Percentiles rank a stretch among this genome's conserved stretches.
These are phyloP conservation scores for Aptenodytes forsteri DNA, from an alignment of 2,113 vertebrate genomes.

Conservation along the genomic window DNA sequence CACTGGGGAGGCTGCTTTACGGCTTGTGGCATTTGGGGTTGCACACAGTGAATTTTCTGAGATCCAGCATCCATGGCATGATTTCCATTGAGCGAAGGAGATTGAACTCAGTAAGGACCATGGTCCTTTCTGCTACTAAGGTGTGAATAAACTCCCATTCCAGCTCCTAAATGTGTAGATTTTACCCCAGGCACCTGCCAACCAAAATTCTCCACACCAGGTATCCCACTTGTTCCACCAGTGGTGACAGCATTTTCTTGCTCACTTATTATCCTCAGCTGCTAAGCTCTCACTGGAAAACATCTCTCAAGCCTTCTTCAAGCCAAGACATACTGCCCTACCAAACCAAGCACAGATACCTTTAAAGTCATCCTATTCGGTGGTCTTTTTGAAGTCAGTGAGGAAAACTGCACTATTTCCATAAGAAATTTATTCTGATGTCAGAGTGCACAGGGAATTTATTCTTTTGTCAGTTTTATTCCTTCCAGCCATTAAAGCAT, in stretches of 20 bases:
- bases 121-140: accelerated
- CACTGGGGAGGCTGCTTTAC: background rate
- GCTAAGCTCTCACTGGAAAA: background rate
- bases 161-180: background rate
- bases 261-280: background rate
- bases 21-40: background rate
- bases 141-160: background rate
- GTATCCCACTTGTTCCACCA: background rate
- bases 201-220: background rate
- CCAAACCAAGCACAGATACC: background rate
- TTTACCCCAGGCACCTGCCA: background rate
- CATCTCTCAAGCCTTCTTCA: background rate
- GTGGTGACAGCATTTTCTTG: background rate
- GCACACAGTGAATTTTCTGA: background rate
- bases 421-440: background rate
- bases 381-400: background rate
- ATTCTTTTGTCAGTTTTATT: slow-evolving; percentile 49
- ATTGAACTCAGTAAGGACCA: background rate
- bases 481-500: background rate
- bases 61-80: background rate
- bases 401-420: background rate
- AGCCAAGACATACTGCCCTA: background rate
- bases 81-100: background rate
- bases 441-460: background rate
- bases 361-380: background rate